These are phyloP conservation scores for Pygocentrus nattereri DNA, from an alignment of 2,797 vertebrate genomes.

Conservation along the genomic window DNA sequence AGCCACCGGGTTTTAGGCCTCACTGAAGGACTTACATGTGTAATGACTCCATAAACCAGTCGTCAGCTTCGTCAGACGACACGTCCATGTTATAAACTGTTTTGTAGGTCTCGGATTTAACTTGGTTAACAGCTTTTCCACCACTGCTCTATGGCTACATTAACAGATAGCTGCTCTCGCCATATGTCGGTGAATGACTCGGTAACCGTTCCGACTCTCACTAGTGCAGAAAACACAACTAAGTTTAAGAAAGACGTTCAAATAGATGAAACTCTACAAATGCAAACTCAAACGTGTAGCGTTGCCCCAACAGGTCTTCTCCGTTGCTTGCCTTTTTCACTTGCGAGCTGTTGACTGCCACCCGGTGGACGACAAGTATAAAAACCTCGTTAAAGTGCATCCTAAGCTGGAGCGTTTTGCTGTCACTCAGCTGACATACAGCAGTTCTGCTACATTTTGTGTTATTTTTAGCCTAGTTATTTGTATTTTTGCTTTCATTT, in stretches of 20 bases:
- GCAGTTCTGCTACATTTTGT: no score
- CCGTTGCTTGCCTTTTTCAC: neutral
- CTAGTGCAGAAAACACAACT: neutral
- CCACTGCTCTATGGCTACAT: neutral
- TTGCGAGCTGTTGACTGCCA: constrained; percentile 12
- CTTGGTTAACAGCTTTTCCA: neutral
- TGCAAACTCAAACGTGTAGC: neutral
- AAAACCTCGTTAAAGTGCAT: no score
- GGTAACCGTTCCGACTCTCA: no score
- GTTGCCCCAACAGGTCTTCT: neutral
- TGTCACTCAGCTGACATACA: no score
- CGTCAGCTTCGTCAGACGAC: constrained; percentile 70
- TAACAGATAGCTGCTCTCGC: neutral
- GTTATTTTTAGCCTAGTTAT: no score
- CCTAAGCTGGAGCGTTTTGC: no score
- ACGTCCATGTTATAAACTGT: constrained; percentile 25
- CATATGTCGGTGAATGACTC: neutral
- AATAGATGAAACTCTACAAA: neutral
- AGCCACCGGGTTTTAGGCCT: neutral
- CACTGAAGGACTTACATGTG: constrained; percentile 70
- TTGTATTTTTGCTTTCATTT: no score
- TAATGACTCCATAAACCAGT: constrained; percentile 81
- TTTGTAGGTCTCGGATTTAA: no score
- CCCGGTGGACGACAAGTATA: neutral
- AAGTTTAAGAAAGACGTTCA: neutral